Percentiles rank a stretch among this genome's conserved stretches.
Evolutionary conservation across 2,797 vertebrate genomes (phyloP).

Genomic region (Mormyrus hasselquistii): DNA sequence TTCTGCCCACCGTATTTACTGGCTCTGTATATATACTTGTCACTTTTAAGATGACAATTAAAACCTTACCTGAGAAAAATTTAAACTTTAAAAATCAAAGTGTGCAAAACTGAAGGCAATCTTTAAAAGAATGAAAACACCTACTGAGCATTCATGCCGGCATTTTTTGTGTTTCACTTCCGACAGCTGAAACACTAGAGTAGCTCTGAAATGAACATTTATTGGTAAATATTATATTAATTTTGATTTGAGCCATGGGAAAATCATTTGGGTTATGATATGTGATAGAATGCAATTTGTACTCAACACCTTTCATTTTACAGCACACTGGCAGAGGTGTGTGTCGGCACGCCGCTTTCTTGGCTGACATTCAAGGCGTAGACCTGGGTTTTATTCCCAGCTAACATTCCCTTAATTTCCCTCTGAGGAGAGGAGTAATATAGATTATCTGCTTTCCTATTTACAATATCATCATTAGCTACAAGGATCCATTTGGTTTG

Average conservation of each 20-base stretch:
- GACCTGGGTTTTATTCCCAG: neutral
- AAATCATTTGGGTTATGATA: neutral
- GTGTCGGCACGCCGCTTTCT: neutral
- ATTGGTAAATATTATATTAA: neutral
- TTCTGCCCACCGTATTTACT: neutral
- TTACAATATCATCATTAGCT: neutral
- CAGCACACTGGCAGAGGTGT: neutral
- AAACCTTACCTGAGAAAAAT: neutral
- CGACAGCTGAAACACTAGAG: neutral
- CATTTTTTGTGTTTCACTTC: neutral
- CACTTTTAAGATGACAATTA: neutral
- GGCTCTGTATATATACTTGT: neutral
- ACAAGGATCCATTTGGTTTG: neutral
- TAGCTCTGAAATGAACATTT: neutral
- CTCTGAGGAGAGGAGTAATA: neutral
- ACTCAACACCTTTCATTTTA: neutral
- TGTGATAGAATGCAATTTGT: neutral
- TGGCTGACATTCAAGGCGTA: neutral
- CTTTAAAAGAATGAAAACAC: neutral
- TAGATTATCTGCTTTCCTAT: neutral
- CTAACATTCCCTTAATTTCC: neutral
- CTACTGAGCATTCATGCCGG: neutral
- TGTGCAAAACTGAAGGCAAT: neutral
- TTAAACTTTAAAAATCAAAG: neutral
- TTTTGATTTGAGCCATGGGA: neutral